Evolutionary conservation across 1,140 invertebrate species (phyloP), one percentile per base, ranked within the genome.

Genomic region (Zaprionus taronus): DNA sequence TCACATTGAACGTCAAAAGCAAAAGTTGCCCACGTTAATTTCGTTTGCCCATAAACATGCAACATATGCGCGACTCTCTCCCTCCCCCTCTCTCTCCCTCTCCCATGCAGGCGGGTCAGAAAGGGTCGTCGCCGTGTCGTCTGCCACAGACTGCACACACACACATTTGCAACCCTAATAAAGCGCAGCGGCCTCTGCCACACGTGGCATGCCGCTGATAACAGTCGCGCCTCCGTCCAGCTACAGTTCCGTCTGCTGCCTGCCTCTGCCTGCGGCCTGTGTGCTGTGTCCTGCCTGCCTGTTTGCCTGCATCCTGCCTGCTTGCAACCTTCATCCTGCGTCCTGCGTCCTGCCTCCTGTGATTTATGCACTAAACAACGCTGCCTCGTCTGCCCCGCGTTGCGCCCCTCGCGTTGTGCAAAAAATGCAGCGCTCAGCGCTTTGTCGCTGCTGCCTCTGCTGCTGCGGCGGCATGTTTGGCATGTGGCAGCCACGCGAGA

Each of bases 1-100:
- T 83, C 75, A 84, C 80, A 84, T 83, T 72, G 81, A 85, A 90
- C 58, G 81, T 90, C 85, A 89, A 89, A 85, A 77, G 81, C 81
- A 87, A 76, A 77, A 65, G 72, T 68, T 73, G 80, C 72, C 80
- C 69, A 74, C 79, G 85, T 84, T 89, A 81, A 89, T 85, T 87
- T 81, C 82, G 82, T 83, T 81, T 86, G 77, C 72, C 79, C 80
- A 91, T 91, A 91, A 91, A 91, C 86, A 91, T 91, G 77, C 81
- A 83, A 81, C 89, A 91, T 91, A 91, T 91, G 87, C 67, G 79
- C 44, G 64, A 34, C 34, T 9, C 51, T 15, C 11, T 12, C 4
- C n/a, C 41, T 17, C 15, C n/a, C 41, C n/a, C 41, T 44, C 41
- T 44, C 41, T 20, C 15, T 7, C 41, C n/a, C 41, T 44, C 41